Evolutionary conservation across 2,888 invertebrate genomes (phyloP).

Genomic region (Mesoligia furuncula): DNA sequence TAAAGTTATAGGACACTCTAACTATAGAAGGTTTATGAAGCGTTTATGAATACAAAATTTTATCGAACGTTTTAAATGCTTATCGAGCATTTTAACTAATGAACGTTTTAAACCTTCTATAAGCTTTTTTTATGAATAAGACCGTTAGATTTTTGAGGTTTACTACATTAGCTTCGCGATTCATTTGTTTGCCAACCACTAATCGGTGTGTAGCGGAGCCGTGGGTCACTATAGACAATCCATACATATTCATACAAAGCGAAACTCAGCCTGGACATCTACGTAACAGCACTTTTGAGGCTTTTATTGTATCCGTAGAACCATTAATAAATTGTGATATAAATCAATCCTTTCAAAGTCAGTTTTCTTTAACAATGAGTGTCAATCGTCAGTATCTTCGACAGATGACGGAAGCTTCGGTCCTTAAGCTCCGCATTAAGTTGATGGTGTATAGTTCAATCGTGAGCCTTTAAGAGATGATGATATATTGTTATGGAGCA

Average conservation of each 20-base stretch:
- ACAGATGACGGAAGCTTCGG: slow-evolving; percentile 50
- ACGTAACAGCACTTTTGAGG: neutral
- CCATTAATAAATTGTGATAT: slow-evolving; percentile 11
- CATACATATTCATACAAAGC: neutral
- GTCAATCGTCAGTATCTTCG: slow-evolving; percentile 12
- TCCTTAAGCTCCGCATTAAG: neutral
- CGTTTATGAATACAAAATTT: no score
- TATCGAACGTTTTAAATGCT: no score
- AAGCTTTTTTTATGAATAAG: no score
- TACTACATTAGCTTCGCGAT: neutral
- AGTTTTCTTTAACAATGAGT: slow-evolving; percentile 30
- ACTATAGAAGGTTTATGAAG: no score
- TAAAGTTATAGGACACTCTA: no score
- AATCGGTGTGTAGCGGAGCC: neutral
- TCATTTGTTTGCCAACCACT: neutral
- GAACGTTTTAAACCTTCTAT: no score
- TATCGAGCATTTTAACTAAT: no score
- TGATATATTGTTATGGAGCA: slow-evolving; percentile 28
- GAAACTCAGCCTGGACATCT: neutral
- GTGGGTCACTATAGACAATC: neutral
- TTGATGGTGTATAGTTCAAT: slow-evolving; percentile 23
- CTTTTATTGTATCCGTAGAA: neutral
- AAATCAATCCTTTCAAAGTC: slow-evolving; percentile 13
- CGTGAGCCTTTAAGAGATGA: slow-evolving; percentile 22
- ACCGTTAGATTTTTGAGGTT: no score